phyloP scores from a whole-genome alignment of 2,797 vertebrate species.

The Parauchenoglanis punctatus region DNA sequence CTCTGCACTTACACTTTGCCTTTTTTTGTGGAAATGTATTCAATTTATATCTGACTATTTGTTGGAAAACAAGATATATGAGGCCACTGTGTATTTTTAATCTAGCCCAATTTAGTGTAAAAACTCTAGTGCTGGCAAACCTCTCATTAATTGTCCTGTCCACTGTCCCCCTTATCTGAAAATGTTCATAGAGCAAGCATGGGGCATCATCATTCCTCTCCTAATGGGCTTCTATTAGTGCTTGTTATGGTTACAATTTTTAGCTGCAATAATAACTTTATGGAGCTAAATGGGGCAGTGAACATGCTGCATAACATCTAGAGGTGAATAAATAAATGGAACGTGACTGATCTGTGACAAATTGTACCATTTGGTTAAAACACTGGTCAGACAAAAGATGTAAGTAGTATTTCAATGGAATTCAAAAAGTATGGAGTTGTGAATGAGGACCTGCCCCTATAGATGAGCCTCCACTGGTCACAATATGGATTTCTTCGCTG shows the following conservation, averaged over 20 bases:
- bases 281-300: neutral
- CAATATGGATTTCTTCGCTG: too few species aligned
- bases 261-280: neutral
- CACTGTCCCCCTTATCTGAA: neutral
- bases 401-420: neutral
- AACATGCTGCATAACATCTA: neutral
- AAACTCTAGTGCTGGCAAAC: neutral
- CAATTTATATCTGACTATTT: neutral
- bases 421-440: neutral
- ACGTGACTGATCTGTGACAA: neutral
- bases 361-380: neutral
- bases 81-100: neutral
- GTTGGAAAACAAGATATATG: neutral
- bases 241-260: neutral
- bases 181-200: neutral
- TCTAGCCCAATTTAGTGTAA: neutral
- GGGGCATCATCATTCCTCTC: neutral
- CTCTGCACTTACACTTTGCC: neutral
- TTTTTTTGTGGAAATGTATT: neutral
- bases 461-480: neutral
- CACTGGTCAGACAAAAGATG: neutral
- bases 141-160: constrained; percentile 18
- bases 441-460: neutral
- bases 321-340: neutral
- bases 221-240: neutral